These are phyloP conservation scores for Cydia fagiglandana DNA, from an alignment of 1,140 invertebrate genomes.

Conservation along the genomic window DNA sequence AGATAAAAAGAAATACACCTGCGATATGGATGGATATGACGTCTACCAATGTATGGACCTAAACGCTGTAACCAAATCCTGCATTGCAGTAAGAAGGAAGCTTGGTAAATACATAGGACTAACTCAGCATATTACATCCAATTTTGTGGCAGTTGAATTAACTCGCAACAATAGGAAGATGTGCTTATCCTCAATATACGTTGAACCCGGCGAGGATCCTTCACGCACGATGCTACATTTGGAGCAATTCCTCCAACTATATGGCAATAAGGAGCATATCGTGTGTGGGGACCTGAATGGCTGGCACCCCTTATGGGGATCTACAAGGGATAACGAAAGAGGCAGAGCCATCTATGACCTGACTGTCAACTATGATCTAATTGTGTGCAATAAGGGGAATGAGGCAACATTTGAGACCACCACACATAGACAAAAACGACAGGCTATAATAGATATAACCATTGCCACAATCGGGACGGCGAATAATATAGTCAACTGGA, in stretches of 20 bases:
- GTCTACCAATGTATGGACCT: background rate
- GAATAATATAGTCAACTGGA: background rate
- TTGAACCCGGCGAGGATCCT: background rate
- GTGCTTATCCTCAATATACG: background rate
- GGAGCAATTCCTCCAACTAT: background rate
- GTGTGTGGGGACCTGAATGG: background rate
- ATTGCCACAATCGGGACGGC: background rate
- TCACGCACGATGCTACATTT: background rate
- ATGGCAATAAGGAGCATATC: background rate
- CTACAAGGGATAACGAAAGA: background rate
- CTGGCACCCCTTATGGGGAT: background rate
- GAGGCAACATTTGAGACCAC: background rate
- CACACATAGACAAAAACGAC: background rate
- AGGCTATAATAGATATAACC: background rate
- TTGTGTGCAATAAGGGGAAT: background rate
- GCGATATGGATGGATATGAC: background rate
- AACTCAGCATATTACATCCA: background rate
- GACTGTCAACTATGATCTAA: background rate
- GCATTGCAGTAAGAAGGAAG: background rate
- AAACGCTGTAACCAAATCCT: background rate
- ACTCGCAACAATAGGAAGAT: background rate
- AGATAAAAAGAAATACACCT: background rate
- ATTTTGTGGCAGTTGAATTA: background rate
- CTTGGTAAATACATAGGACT: background rate
- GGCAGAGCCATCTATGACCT: background rate